Evolutionary conservation across 2,113 vertebrate genomes (phyloP).

Genomic region (Litocranius walleri): DNA sequence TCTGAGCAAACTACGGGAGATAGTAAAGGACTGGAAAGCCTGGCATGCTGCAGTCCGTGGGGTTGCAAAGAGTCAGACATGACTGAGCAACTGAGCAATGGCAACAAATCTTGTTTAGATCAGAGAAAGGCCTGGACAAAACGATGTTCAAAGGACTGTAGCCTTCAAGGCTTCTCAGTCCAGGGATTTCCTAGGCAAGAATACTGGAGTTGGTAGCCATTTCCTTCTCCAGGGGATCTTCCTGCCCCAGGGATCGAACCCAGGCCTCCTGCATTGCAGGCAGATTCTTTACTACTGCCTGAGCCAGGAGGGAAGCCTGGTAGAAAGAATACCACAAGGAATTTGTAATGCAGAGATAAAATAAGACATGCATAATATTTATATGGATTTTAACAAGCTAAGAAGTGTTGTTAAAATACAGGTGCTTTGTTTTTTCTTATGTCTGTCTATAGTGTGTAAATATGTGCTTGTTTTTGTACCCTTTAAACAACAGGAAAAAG

Average conservation of each 20-base stretch:
- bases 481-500: background rate
- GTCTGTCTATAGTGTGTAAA: background rate
- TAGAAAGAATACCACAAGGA: background rate
- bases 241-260: background rate
- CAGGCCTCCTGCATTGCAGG: background rate
- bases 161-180: background rate
- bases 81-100: background rate
- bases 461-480: background rate
- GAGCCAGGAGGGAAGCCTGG: background rate
- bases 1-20: background rate
- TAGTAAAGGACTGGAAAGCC: background rate
- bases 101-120: background rate
- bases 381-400: background rate
- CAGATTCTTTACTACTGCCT: background rate
- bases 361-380: background rate
- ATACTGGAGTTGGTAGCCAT: background rate
- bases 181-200: background rate
- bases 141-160: background rate
- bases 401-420: background rate
- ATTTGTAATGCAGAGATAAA: background rate
- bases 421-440: background rate
- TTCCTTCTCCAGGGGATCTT: background rate
- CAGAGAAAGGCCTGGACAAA: background rate
- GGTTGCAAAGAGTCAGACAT: background rate
- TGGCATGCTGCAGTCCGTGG: background rate